These are phyloP conservation scores for Hirtodrosophila confusa DNA, from an alignment of 2,888 invertebrate genomes.

Conservation along the genomic window DNA sequence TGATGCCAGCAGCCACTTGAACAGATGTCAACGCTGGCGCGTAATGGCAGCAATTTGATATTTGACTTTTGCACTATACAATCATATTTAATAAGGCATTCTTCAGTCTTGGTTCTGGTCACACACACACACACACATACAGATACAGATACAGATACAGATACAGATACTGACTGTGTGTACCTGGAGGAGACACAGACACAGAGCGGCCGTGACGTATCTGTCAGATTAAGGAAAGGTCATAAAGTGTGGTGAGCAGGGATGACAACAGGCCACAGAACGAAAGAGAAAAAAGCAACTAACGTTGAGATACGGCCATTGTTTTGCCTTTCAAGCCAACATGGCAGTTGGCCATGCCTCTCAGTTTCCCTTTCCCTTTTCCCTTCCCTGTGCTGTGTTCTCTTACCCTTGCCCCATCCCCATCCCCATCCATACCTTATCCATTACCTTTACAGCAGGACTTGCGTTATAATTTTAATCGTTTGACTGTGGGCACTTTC, in stretches of 20 bases:
- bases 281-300: conserved; percentile 20
- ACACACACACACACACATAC: background rate
- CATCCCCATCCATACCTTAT: background rate
- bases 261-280: conserved; percentile 60
- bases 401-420: background rate
- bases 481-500: conserved; percentile 56
- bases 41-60: conserved; percentile 48
- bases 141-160: conserved; percentile 17
- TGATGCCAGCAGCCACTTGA: conserved; percentile 60
- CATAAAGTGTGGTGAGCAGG: conserved; percentile 78
- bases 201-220: conserved; percentile 73
- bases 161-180: conserved; percentile 7
- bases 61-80: conserved; percentile 64
- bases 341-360: conserved; percentile 69
- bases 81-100: conserved; percentile 76
- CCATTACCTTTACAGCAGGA: conserved; percentile 2
- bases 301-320: conserved; percentile 72
- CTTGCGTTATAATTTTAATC: conserved; percentile 75
- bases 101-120: conserved; percentile 14
- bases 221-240: conserved; percentile 79
- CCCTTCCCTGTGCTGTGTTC: background rate
- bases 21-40: conserved; percentile 74
- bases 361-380: conserved; percentile 22
- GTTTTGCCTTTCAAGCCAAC: conserved; percentile 62
- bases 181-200: conserved; percentile 24